Evolutionary conservation across 2,113 vertebrate genomes (phyloP), one percentile per base, ranked within the genome.

Genomic region (Elaphurus davidianus): DNA sequence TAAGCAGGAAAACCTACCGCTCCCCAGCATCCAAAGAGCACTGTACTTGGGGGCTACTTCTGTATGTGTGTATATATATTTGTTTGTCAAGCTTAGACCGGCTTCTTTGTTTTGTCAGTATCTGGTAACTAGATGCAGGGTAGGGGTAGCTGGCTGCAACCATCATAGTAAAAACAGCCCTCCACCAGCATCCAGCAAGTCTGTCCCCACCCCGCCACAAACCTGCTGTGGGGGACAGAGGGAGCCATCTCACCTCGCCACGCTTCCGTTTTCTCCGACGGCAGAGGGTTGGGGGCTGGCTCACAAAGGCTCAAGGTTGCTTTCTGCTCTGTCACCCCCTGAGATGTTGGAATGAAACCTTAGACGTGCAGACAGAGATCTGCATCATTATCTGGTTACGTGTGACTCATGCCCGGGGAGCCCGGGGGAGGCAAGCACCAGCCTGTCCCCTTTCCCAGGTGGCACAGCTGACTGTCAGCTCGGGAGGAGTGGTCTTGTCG

Each of bases 391-490:
- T 97, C 97, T 95, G 36, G 84, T 95, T 96, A 67, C 95, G 0
- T 62, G 88, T 97, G 98, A 98, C 85, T 94, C 85, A 94, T n/a
- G 64, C 76, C 94, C 4, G 3, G 88, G 67, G 83, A 90, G 82
- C 90, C 90, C 0, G 0, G 74, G 78, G 40, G 57, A 76, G 74
- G 79, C 95, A 90, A 96, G 97, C 47, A 45, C 62, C 5, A 79
- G 87, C 97, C 96, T 97, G 97, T 78, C 85, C 92, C 76, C 21
- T 74, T 88, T 81, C 95, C 92, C 95, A 91, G 88, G 88, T 84
- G 92, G 97, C 82, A 86, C 40, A 85, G 84, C 94, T 2, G 30
- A 59, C 2, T 88, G 88, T 95, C 97, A 93, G 78, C 82, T 91
- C 95, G 3, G 71, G 67, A 14, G 71, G 67, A 88, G 50, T 13